These are phyloP conservation scores for Morone saxatilis DNA, from an alignment of 2,113 vertebrate species.

Conservation along the genomic window DNA sequence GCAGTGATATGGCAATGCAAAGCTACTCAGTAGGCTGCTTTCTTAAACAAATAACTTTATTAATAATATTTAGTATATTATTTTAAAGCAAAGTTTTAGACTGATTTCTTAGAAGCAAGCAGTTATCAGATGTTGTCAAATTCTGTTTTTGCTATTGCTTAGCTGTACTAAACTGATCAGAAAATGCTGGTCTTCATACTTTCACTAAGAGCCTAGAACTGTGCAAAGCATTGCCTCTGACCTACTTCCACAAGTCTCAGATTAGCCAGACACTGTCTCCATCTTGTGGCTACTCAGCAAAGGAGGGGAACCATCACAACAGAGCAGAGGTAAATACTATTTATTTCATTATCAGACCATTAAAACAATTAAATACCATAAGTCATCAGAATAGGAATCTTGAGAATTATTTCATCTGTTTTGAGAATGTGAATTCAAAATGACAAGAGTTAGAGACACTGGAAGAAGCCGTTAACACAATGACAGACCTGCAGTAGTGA, in stretches of 20 bases:
- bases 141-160: neutral
- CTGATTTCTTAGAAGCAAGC: neutral
- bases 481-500: neutral
- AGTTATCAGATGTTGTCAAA: neutral
- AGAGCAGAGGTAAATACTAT: constrained; percentile 49
- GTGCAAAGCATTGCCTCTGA: neutral
- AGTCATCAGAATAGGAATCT: constrained; percentile 30
- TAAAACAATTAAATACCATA: constrained; percentile 42
- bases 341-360: constrained; percentile 64
- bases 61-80: too few species aligned
- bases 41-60: too few species aligned
- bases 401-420: neutral
- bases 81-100: too few species aligned
- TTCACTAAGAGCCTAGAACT: neutral
- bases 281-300: constrained; percentile 34
- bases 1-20: too few species aligned
- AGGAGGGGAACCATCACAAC: neutral
- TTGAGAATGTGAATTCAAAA: neutral
- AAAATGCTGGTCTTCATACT: too few species aligned
- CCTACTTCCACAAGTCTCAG: neutral
- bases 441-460: neutral
- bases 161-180: neutral
- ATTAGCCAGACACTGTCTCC: neutral
- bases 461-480: neutral
- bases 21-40: too few species aligned